Evolutionary conservation across 2,888 invertebrate species (phyloP), one percentile per base, ranked within the genome.

Genomic region (Griposia aprilina): DNA sequence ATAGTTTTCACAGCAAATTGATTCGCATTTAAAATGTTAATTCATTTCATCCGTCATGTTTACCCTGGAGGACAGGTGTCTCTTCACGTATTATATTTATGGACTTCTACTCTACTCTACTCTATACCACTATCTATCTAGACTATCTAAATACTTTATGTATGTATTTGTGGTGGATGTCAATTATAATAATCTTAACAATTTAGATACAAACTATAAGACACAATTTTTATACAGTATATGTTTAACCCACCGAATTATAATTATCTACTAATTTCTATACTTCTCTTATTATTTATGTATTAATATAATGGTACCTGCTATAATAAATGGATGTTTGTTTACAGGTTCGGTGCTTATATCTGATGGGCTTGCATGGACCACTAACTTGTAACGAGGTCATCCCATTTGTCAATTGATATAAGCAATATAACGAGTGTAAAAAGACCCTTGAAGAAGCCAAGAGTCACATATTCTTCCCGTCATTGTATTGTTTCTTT

Each of bases 311-410:
- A 65, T 75, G 20, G 67, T 83, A 68, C 50, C 11, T 74, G 41
- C 76, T 76, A 80, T 83, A 90, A 83, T 82, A 83, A 62, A 76
- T 89, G 81, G 83, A 92, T 91, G 88, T 95, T 94, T 95, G 84
- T 95, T 97, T 96, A 83, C 96, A 97, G 96, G 93, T 94, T 95
- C 93, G 96, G 96, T 94, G 96, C 96, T 95, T 96, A 94, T 94
- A 93, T 96, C 90, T 97, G 96, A 96, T 91, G 93, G 93, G 92
- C 91, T 93, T 96, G 96, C 96, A 95, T 96, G 96, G 94, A 93
- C 87, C 87, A 93, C 93, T 95, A 95, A 96, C 92, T 91, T 74
- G 76, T 87, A 78, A 69, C 78, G 78, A 80, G 71, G 75, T 84
- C 87, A 84, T 77, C 80, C 81, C 83, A 81, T 86, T 79, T 88